phyloP scores from a whole-genome alignment of 2,797 vertebrate genomes.

The Pipistrellus pipistrellus region DNA sequence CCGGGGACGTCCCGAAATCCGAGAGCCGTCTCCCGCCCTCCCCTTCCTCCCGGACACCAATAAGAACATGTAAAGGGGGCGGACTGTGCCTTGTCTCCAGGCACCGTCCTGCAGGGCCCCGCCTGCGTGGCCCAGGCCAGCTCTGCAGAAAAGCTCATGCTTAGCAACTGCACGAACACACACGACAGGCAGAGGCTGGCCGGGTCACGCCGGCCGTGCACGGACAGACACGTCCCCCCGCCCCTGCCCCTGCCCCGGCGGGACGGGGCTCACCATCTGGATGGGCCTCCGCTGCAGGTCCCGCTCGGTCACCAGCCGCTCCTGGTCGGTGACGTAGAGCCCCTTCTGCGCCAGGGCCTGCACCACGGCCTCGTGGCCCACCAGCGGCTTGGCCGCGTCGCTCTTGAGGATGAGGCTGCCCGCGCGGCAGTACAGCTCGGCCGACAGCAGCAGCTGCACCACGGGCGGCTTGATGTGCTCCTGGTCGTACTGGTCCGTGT shows the following conservation, averaged over 20 bases:
- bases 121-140: not conserved
- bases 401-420: conserved; percentile 96
- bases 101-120: not conserved
- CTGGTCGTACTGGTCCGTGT: conserved; percentile 99
- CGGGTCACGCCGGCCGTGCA: not conserved
- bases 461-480: conserved; percentile 98
- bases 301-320: conserved; percentile 95
- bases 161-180: not conserved
- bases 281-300: conserved; percentile 97
- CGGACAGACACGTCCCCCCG: not conserved
- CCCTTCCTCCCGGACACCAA: too few species aligned
- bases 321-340: conserved; percentile 97
- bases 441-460: conserved; percentile 95
- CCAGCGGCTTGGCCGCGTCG: conserved; percentile 93
- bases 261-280: conserved; percentile 94
- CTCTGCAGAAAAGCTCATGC: not conserved
- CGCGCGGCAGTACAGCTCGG: conserved; percentile 97
- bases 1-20: too few species aligned
- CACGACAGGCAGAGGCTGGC: not conserved
- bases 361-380: conserved; percentile 97
- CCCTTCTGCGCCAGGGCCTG: conserved; percentile 97
- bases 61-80: accelerated
- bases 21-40: too few species aligned
- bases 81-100: not conserved
- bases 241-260: too few species aligned